Base-by-base conservation (phyloP, 2,888 invertebrate species). In the Calameuta pallipes region DNA sequence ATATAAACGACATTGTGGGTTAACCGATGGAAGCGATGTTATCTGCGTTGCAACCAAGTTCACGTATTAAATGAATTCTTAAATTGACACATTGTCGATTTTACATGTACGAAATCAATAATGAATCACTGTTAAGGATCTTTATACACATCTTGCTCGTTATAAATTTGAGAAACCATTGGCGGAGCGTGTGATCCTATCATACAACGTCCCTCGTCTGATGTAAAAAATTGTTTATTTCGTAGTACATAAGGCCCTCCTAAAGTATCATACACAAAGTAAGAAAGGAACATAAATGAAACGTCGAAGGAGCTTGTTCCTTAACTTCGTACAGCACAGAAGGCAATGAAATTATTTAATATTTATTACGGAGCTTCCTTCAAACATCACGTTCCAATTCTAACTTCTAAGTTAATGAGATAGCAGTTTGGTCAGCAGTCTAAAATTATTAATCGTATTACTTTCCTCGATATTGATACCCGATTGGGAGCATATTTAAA, bases 211-310 rank as follows among this genome's bases (percentile, higher is more conserved):
- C 81, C 78, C 82, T 81, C 80, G 79, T 83, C 83, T 84, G 85
- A 81, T 87, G 87, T 87, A 87, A 85, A 87, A 87, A 88, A 87
- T 86, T 84, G 83, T 87, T 87, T 83, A 84, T 87, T 86, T 85
- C 80, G 78, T 87, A 85, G 85, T 85, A 83, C 75, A 83, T 87
- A 87, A 86, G 87, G 79, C 82, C 79, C 81, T 83, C 76, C 76
- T 80, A 80, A 79, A 75, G 75, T 79, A 77, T 78, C 76, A 73
- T 75, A 78, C 73, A 35, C 35, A 71, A 76, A 75, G 56, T 56
- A 71, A 75, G 73, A 75, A 76, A 78, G 71, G 68, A 78, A 73
- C 56, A 78, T 12, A 75, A 76, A 71, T 30, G 73, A 37, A 31
- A 75, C 69, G 71, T 73, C 73, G 71, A 78, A 78, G 73, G 73